These are phyloP conservation scores for Drosophila helvetica DNA, from an alignment of 2,888 invertebrate species.

Conservation along the genomic window DNA sequence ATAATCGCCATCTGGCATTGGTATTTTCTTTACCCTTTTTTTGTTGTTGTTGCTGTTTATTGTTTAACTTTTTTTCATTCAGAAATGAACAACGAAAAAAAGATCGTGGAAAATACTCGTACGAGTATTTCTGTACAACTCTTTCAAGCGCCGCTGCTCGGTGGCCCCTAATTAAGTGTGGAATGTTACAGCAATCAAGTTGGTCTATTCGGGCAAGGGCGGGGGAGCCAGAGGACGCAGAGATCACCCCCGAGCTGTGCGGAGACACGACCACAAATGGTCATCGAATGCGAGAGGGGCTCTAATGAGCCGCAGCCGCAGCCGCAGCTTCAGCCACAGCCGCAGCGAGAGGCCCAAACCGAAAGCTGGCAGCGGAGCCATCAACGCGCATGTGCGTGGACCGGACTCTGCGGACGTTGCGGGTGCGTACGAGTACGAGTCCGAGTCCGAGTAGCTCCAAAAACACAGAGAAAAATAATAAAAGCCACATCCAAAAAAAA, in stretches of 20 bases:
- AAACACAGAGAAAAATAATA: neutral
- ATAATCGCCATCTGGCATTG: constrained; percentile 18
- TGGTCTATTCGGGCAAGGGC: constrained; percentile 24
- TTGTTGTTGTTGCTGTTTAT: constrained; percentile 4
- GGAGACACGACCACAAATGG: constrained; percentile 40
- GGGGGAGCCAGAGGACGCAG: neutral
- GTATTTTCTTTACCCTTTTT: neutral
- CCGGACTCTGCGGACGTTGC: constrained; percentile 44
- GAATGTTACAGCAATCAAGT: constrained; percentile 70
- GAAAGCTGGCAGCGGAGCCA: constrained; percentile 33
- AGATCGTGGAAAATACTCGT: constrained; percentile 3
- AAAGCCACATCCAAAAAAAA: constrained; percentile 1
- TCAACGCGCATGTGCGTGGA: constrained; percentile 66
- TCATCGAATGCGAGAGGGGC: constrained; percentile 47
- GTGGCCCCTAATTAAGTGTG: constrained; percentile 65
- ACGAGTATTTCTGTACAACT: constrained; percentile 18
- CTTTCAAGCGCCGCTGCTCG: constrained; percentile 28
- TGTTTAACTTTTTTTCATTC: constrained; percentile 9
- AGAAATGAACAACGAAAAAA: constrained; percentile 29
- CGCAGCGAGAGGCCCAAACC: constrained; percentile 6
- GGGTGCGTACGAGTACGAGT: constrained; percentile 34
- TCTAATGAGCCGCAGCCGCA: constrained; percentile 44
- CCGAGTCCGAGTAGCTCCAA: constrained; percentile 27
- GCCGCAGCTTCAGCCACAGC: too few relatives aligned
- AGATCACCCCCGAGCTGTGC: constrained; percentile 1